Percentiles rank a stretch among this genome's conserved stretches.
phyloP scores from a whole-genome alignment of 2,797 vertebrate species.

The Trachurus trachurus region DNA sequence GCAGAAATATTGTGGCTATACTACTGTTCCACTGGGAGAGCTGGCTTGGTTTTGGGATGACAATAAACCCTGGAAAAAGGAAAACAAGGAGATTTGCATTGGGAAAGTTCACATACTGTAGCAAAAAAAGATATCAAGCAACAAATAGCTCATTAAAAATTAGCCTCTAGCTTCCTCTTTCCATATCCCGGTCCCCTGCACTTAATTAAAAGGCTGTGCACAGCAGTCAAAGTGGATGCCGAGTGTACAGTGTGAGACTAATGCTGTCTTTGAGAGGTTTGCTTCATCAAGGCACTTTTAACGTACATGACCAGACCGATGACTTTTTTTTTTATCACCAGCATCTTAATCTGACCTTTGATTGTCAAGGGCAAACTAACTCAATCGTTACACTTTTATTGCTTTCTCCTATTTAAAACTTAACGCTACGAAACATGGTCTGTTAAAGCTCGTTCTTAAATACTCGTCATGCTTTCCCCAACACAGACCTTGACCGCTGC shows the following conservation, averaged over 20 bases:
- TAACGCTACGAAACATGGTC: not conserved
- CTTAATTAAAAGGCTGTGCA: slow-evolving; percentile 45
- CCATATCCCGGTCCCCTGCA: slow-evolving; percentile 28
- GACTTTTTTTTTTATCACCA: not conserved
- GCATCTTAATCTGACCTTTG: not conserved
- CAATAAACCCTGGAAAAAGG: slow-evolving; percentile 96
- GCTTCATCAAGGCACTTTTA: slow-evolving; percentile 63
- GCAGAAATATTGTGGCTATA: slow-evolving; percentile 93
- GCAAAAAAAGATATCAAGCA: slow-evolving; percentile 69
- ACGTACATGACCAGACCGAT: not conserved
- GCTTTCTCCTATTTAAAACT: not conserved
- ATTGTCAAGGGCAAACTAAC: slow-evolving; percentile 1
- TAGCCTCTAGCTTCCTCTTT: slow-evolving; percentile 43
- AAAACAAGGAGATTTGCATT: slow-evolving; percentile 88
- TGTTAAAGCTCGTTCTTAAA: not conserved
- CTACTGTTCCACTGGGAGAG: slow-evolving; percentile 98
- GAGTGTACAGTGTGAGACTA: slow-evolving; percentile 41
- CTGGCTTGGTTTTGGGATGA: slow-evolving; percentile 97
- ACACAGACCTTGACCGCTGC: not conserved
- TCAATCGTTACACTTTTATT: not conserved
- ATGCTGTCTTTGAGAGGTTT: slow-evolving; percentile 47
- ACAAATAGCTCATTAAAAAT: slow-evolving; percentile 65
- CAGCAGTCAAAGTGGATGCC: slow-evolving; percentile 42
- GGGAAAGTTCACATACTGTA: slow-evolving; percentile 78
- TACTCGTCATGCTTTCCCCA: not conserved